A percentile compares a stretch with the other conserved stretches of the same genome.
Evolutionary conservation across 2,797 vertebrate genomes (phyloP).

Genomic region (Masticophis lateralis): DNA sequence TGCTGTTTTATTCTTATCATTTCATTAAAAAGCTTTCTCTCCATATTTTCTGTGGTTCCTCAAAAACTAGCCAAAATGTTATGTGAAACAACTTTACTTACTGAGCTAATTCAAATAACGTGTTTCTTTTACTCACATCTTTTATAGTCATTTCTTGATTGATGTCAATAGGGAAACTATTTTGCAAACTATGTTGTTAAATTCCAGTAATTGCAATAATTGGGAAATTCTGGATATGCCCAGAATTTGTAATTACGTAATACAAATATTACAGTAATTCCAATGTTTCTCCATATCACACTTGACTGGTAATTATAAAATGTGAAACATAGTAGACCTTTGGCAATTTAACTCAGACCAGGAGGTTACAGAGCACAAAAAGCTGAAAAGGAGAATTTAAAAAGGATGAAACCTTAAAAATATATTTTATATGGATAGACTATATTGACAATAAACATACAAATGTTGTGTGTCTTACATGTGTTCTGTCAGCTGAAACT

Average conservation of each 20-base stretch:
- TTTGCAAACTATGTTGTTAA: not conserved
- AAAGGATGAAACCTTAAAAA: not conserved
- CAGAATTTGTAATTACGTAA: not conserved
- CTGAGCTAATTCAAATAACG: not conserved
- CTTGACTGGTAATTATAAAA: not conserved
- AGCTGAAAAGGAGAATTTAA: not conserved
- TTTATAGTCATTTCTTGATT: not conserved
- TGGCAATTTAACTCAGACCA: not conserved
- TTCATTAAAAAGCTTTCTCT: not conserved
- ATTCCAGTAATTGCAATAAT: not conserved
- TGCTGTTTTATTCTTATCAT: not conserved
- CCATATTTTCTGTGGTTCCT: not conserved
- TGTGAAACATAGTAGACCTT: not conserved
- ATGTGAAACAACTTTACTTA: not conserved
- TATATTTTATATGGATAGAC: not conserved
- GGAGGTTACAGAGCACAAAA: not conserved
- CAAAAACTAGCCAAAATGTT: not conserved
- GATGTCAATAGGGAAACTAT: not conserved
- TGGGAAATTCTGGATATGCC: not conserved
- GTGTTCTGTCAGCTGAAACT: not conserved
- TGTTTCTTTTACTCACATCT: not conserved
- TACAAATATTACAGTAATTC: not conserved
- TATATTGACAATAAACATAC: not conserved
- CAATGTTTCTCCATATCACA: not conserved
- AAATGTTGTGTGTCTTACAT: not conserved